Conservation (phyloP, 2,113 vertebrate species). For the Xyrauchen texanus region DNA sequence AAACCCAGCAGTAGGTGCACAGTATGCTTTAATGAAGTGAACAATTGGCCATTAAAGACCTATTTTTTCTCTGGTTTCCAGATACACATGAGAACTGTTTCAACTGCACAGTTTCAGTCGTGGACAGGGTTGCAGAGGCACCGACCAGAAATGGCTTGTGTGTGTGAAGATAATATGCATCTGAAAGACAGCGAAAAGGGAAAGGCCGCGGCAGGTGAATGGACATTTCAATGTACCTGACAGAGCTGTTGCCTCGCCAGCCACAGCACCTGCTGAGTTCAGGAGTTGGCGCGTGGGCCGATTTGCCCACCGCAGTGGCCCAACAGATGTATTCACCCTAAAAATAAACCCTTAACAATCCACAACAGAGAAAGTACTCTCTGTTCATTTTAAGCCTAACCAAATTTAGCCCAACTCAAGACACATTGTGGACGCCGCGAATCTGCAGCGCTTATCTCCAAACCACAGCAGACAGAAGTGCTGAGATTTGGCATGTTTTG, state of each 20-base stretch:
- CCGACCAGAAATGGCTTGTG: neutral
- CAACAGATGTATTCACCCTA: slow-evolving; percentile 29
- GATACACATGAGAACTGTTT: slow-evolving; percentile 8
- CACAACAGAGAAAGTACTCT: slow-evolving; percentile 19
- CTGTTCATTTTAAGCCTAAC: neutral
- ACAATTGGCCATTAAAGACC: slow-evolving; percentile 4
- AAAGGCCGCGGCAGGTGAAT: slow-evolving; percentile 12
- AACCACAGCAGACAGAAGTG: slow-evolving; percentile 7
- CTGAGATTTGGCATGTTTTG: slow-evolving; percentile 28
- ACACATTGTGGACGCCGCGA: neutral
- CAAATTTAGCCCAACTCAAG: slow-evolving; percentile 10
- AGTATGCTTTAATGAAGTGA: slow-evolving; percentile 8
- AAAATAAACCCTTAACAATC: slow-evolving; percentile 21
- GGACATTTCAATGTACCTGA: slow-evolving; percentile 52
- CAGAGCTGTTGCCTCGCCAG: slow-evolving; percentile 32
- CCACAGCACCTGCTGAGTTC: slow-evolving; percentile 52
- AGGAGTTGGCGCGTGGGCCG: neutral
- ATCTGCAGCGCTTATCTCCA: slow-evolving; percentile 14
- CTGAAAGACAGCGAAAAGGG: slow-evolving; percentile 24
- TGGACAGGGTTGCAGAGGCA: neutral
- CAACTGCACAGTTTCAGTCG: neutral
- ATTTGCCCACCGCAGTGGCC: neutral
- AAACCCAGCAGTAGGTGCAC: slow-evolving; percentile 27
- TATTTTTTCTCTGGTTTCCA: slow-evolving; percentile 2
- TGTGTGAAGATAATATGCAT: slow-evolving; percentile 30